These are phyloP conservation scores for Irena cyanogastra DNA, from an alignment of 2,113 vertebrate genomes.

Conservation along the genomic window DNA sequence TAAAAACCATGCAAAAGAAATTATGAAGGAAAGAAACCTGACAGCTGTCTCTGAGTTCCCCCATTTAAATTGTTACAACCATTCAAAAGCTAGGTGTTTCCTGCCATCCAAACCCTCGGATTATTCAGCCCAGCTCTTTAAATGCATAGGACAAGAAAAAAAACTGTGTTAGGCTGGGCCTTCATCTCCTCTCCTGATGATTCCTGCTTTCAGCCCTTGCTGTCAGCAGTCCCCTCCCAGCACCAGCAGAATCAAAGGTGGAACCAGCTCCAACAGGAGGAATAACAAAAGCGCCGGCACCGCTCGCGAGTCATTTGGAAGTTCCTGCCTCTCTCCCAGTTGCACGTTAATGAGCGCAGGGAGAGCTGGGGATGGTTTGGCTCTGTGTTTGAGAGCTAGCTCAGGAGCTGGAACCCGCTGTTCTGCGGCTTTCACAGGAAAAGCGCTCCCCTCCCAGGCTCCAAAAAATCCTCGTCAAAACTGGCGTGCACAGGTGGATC, in stretches of 20 bases:
- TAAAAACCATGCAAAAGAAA: not conserved
- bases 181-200: slow-evolving; percentile 1
- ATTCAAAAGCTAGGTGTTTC: not conserved
- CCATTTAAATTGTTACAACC: not conserved
- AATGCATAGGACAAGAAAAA: not conserved
- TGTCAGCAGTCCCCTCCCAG: slow-evolving; percentile 21
- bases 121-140: slow-evolving; percentile 20
- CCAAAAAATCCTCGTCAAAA: not conserved
- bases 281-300: not conserved
- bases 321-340: slow-evolving; percentile 37
- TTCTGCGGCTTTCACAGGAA: not conserved
- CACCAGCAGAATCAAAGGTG: slow-evolving; percentile 47
- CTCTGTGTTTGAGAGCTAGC: not conserved
- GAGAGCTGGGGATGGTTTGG: not conserved
- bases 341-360: slow-evolving; percentile 20
- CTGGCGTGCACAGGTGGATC: rapidly evolving
- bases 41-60: not conserved
- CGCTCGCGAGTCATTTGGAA: slow-evolving; percentile 39
- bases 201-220: slow-evolving; percentile 26
- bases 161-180: not conserved
- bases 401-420: not conserved
- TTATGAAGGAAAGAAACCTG: not conserved
- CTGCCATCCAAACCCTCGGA: not conserved
- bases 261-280: not conserved
- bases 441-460: not conserved